Evolutionary conservation across 2,888 invertebrate genomes (phyloP), one percentile per base, ranked within the genome.

Genomic region (Drosophila ustulata): DNA sequence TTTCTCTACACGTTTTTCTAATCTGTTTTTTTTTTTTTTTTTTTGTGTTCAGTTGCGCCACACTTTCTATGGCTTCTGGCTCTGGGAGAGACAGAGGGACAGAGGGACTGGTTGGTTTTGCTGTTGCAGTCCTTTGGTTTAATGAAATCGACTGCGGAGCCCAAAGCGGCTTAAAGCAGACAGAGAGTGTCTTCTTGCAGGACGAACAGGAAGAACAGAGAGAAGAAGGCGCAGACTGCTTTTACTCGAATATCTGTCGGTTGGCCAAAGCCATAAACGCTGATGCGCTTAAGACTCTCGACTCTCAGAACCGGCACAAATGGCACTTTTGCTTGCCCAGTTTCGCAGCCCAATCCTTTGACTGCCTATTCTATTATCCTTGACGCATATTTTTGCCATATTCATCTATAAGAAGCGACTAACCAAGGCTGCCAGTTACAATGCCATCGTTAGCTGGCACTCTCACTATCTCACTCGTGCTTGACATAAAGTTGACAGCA

Each of bases 401-500:
- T 43, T 9, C 62, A 47, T 55, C 45, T 7, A 23, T 28, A 28
- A 45, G 47, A 18, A 25, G 18, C 37, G 11, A 37, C 34, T 11
- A 34, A 34, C 34, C 26, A 46, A 25, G 25, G 49, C 30, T 18
- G 6, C 25, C 50, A 50, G 18, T 50, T 47, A 18, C 52, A 13
- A 52, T 41, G 32, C 26, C 18, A 3, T 50, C 50, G 18, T 23
- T 23, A n/a, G 8, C n/a, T 4, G 11, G n/a, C 13, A 9, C 25
- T 34, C 13, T n/a, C 25, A 5, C 25, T 13, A 4, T 8, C n/a
- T 25, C 23, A 32, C 3, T 32, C 18, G 3, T 32, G 4, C 7
- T 63, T 65, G 63, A 59, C 65, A 79, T 53, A 47, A 71, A 67
- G 65, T 49, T 77, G 77, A 63, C 75, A 68, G 65, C 64, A 61